Evolutionary conservation across 2,888 invertebrate species (phyloP), one percentile per base, ranked within the genome.

Genomic region (Therioaphis trifolii): DNA sequence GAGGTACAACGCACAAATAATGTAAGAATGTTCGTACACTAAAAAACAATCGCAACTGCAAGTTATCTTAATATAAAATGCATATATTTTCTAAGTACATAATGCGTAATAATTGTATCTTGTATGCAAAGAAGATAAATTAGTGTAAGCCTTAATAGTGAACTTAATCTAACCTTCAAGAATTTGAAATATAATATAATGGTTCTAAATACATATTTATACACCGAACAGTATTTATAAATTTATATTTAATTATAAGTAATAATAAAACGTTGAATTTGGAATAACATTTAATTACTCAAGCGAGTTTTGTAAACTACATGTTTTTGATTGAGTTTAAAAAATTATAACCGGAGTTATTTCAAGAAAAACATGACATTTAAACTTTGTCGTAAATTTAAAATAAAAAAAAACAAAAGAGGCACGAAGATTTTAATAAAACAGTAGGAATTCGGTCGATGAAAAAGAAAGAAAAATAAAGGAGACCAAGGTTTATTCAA

Each of bases 401-500:
- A 55, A 55, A 55, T n/a, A n/a, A n/a, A n/a, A n/a, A n/a, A n/a
- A n/a, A n/a, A n/a, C n/a, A n/a, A n/a, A n/a, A n/a, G n/a, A n/a
- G n/a, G n/a, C n/a, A n/a, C n/a, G n/a, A n/a, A n/a, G n/a, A 7
- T 27, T 46, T 11, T 58, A 9, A 15, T 7, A 21, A 43, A 46
- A 61, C 14, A 35, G 2, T 72, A 55, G n/a, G 21, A 21, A 12
- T 52, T 15, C 35, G 27, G 5, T 12, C 14, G 21, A 18, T 24
- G 52, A 40, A 77, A 76, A 79, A 21, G 49, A 68, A 78, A 52
- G 35, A 49, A 78, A 78, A 78, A 52, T 24, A 18, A 61, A 58
- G 43, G 69, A 71, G 71, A 71, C 49, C 71, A 80, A 71, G 79
- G 71, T 21, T 79, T 27, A 43, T 79, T 80, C 71, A 80, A 80